Evolutionary conservation across 2,113 vertebrate species (phyloP), one percentile per base, ranked within the genome.

Genomic region (Cryptomyrus ogoouensis): DNA sequence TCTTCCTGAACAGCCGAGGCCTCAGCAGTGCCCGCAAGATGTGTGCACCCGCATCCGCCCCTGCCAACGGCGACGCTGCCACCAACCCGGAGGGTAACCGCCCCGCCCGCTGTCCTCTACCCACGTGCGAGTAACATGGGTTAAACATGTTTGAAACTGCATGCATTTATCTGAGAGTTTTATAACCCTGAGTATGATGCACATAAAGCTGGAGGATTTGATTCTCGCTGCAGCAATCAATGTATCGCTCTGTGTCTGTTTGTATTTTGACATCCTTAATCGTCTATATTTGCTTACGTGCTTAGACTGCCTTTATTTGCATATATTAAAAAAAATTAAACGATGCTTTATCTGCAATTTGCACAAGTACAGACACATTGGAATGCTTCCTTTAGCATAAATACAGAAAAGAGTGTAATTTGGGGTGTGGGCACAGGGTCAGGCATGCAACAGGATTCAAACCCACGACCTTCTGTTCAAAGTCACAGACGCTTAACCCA

Each of bases 1-100:
- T 99, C 49, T 99, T 99, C 92, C 97, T 99, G 42, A 99, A 99
- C 89, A 99, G 98, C 93, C 93, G 98, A 0, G 98, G 98, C 0
- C 96, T 99, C 1, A 97, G 97, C 94, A 96, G 93, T 50, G 98
- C 98, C 70, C 96, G 94, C 88, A 97, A 96, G 91, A 94, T 97
- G 92, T 97, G 96, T 21, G 24, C 52, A 2, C 39, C 80, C 13
- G 24, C 77, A 9, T 6, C 89, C 1, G 70, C 49, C 19, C 74
- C 88, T 5, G 88, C 88, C 50, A 89, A 89, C 5, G 88, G 88
- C 5, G 88, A 89, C 3, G 88, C 77, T 2, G 49, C 17, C 47
- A 31, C 62, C 27, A 89, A 62, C 89, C 44, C 52, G 0, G 80
- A 84, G 10, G 77, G 80, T 84, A 84, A 24, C 49, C 5, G 0